These are phyloP conservation scores for Sepiola atlantica DNA, from an alignment of 2,888 invertebrate genomes.

Conservation along the genomic window DNA sequence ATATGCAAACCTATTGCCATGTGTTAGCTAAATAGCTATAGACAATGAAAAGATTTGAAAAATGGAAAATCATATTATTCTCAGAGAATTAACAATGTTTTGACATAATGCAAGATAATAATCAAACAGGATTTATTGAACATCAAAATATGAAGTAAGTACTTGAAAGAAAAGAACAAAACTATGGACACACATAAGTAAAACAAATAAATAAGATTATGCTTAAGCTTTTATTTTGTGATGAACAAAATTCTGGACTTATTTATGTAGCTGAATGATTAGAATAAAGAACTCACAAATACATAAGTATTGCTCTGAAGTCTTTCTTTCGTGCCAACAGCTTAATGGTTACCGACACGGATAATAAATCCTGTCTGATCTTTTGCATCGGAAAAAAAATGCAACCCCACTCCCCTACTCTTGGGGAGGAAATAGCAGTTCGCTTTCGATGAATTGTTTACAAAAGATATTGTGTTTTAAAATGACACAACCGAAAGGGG, in stretches of 20 bases:
- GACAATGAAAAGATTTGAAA: neutral
- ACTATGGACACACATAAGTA: neutral
- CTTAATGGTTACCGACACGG: too few species aligned
- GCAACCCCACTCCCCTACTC: too few species aligned
- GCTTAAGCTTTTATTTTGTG: neutral
- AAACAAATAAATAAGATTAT: neutral
- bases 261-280: neutral
- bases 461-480: too few species aligned
- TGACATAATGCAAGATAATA: conserved; percentile 32
- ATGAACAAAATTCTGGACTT: neutral
- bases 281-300: neutral
- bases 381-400: too few species aligned
- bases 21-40: neutral
- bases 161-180: neutral
- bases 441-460: too few species aligned
- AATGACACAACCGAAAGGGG: too few species aligned
- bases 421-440: too few species aligned
- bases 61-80: neutral
- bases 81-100: neutral
- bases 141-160: neutral
- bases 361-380: too few species aligned
- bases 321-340: too few species aligned
- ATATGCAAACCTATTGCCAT: neutral
- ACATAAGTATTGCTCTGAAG: neutral
- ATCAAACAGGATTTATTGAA: neutral